These are phyloP conservation scores for Ifrita kowaldi DNA, from an alignment of 2,113 vertebrate species.

Conservation along the genomic window DNA sequence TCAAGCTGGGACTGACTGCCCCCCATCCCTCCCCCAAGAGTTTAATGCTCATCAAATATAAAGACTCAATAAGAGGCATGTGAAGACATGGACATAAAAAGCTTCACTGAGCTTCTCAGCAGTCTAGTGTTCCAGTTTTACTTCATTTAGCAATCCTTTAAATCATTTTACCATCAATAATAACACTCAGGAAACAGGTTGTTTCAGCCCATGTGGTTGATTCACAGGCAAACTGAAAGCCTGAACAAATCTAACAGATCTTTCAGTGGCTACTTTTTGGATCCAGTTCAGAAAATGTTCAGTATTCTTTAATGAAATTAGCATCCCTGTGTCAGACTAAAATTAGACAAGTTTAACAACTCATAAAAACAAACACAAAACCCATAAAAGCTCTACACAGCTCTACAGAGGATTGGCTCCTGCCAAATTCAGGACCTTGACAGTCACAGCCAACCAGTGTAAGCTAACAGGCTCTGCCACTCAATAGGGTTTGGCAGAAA, in stretches of 20 bases:
- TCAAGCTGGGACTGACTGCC: background rate
- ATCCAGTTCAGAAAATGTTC: background rate
- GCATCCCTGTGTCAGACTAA: background rate
- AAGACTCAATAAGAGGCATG: background rate
- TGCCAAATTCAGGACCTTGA: background rate
- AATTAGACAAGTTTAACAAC: background rate
- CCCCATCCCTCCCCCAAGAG: background rate
- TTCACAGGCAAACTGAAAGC: background rate
- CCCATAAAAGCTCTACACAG: background rate
- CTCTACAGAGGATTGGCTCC: background rate
- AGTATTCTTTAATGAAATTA: background rate
- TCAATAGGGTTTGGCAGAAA: background rate
- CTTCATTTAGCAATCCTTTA: constrained; percentile 1
- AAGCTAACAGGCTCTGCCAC: background rate
- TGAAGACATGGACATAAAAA: background rate
- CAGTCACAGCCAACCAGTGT: background rate
- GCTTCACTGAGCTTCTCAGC: background rate
- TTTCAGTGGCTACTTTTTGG: background rate
- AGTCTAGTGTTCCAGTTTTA: background rate
- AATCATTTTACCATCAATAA: background rate
- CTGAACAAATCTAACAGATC: background rate
- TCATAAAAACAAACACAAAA: background rate
- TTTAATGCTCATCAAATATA: background rate
- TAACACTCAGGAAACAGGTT: background rate
- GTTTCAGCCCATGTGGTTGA: background rate